Conservation (phyloP, 2,113 vertebrate species). For the Albula goreensis region DNA sequence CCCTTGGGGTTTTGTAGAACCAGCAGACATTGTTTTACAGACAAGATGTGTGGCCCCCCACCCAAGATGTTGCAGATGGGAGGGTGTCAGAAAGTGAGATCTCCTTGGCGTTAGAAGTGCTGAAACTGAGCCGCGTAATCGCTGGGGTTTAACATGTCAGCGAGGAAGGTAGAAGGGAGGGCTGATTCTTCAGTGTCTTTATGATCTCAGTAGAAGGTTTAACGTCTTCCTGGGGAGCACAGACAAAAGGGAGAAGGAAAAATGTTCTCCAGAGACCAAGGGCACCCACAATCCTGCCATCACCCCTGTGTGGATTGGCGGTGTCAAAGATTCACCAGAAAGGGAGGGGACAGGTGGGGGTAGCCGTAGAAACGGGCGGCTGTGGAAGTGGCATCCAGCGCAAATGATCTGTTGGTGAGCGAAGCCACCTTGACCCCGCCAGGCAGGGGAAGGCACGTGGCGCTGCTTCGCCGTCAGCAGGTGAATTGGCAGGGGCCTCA, state of each 20-base stretch:
- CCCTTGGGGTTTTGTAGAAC: slow-evolving; percentile 32
- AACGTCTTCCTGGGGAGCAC: neutral
- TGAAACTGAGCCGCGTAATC: slow-evolving; percentile 36
- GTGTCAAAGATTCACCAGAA: neutral
- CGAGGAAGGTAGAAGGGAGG: neutral
- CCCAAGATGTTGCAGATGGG: slow-evolving; percentile 4
- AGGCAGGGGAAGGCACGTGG: slow-evolving; percentile 48
- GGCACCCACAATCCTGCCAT: too few species aligned
- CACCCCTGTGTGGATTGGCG: neutral
- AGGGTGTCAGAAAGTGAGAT: slow-evolving; percentile 27
- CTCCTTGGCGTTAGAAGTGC: slow-evolving; percentile 26
- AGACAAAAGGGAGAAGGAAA: neutral
- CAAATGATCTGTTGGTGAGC: slow-evolving; percentile 26
- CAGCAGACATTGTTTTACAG: slow-evolving; percentile 57
- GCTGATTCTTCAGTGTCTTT: neutral
- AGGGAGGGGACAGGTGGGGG: neutral
- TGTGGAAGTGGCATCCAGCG: neutral
- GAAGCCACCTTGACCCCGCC: slow-evolving; percentile 64
- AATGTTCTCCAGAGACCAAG: neutral
- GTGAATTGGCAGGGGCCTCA: slow-evolving; percentile 72
- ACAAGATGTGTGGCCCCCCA: slow-evolving; percentile 44
- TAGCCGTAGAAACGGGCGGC: neutral
- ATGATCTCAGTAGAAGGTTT: neutral
- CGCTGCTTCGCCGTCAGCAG: slow-evolving; percentile 67
- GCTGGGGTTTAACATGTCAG: slow-evolving; percentile 27